These are phyloP conservation scores for Hemitrygon akajei DNA, from an alignment of 2,797 vertebrate genomes.

Conservation along the genomic window DNA sequence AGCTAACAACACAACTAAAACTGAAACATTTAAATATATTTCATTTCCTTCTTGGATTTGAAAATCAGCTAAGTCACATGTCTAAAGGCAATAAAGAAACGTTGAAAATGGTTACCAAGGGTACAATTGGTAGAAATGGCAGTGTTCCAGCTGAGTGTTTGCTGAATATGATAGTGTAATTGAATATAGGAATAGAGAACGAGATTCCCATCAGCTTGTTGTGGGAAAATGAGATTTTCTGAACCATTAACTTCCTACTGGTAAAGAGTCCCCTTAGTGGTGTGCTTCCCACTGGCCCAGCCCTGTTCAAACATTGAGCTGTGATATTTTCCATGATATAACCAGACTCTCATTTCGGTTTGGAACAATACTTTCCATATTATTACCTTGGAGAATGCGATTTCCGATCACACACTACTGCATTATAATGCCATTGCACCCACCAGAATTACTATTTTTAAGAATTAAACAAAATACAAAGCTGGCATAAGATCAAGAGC, in stretches of 20 bases:
- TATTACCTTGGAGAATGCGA: neutral
- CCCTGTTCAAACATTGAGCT: conserved; percentile 4
- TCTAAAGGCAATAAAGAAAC: neutral
- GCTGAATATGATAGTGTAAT: neutral
- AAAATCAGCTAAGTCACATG: neutral
- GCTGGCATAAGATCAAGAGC: neutral
- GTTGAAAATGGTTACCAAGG: neutral
- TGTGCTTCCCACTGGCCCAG: conserved; percentile 9
- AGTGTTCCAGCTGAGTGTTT: neutral
- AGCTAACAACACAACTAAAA: neutral
- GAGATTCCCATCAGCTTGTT: conserved; percentile 26
- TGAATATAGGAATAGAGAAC: conserved; percentile 19
- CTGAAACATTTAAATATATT: neutral
- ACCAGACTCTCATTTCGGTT: neutral
- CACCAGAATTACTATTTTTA: neutral
- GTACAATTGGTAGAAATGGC: neutral
- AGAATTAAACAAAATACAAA: neutral
- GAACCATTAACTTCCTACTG: conserved; percentile 28
- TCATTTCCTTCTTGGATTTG: neutral
- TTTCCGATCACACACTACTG: neutral
- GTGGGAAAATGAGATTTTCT: neutral
- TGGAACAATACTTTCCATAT: neutral
- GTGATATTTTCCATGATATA: neutral
- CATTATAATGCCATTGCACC: neutral
- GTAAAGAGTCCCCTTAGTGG: neutral